Percentiles rank a stretch among this genome's conserved stretches.
These are phyloP conservation scores for Amblyopsis hoosieri DNA, from an alignment of 2,797 vertebrate species.

Conservation along the genomic window DNA sequence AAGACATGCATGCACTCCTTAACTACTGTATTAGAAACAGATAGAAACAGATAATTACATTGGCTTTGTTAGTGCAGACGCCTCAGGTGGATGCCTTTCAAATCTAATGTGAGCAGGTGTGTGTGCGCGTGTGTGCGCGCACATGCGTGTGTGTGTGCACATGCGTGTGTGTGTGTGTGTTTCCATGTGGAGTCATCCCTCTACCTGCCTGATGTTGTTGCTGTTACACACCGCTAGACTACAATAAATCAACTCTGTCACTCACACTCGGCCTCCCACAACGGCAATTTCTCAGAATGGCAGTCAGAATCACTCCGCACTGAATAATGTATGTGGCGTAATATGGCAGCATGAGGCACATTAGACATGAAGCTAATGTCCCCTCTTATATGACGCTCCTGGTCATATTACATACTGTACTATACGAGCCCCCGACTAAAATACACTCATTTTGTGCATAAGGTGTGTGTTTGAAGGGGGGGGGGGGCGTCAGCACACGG, in stretches of 20 bases:
- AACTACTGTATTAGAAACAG: no score
- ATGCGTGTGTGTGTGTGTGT: slow-evolving; percentile 7
- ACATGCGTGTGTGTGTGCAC: slow-evolving; percentile 7
- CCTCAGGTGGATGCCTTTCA: no score
- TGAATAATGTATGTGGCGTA: slow-evolving; percentile 45
- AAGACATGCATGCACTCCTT: no score
- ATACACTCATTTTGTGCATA: no score
- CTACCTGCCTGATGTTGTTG: slow-evolving; percentile 38
- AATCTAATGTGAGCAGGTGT: slow-evolving; percentile 6
- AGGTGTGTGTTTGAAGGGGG: no score
- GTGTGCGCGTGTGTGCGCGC: background rate
- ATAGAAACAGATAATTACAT: no score
- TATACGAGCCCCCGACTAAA: background rate
- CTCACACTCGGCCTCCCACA: slow-evolving; percentile 48
- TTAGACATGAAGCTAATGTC: slow-evolving; percentile 15
- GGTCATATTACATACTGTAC: background rate
- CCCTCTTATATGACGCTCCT: slow-evolving; percentile 1
- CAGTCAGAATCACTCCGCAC: slow-evolving; percentile 62
- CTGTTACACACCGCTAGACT: slow-evolving; percentile 48
- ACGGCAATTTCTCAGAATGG: slow-evolving; percentile 60
- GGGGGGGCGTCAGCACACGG: no score
- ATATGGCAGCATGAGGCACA: slow-evolving; percentile 28
- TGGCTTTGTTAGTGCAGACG: no score
- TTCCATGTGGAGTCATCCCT: slow-evolving; percentile 30
- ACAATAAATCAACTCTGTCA: slow-evolving; percentile 71